Base-by-base conservation (phyloP, 30 jellyfish, hydroid and myxozoan genomes). In the Mastigias papua region DNA sequence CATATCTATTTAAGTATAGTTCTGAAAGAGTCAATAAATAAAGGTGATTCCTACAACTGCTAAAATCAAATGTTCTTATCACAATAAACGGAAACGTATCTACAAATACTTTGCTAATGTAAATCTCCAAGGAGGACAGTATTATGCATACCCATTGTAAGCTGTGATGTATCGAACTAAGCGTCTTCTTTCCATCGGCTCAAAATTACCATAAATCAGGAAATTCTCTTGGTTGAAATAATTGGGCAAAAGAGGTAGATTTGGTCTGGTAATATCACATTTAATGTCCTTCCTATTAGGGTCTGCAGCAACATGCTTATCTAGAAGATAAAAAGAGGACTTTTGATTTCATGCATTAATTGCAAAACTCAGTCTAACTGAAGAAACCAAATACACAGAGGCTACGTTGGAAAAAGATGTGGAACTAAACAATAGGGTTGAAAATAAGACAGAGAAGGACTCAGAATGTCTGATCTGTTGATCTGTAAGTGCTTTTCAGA, bases 161-260 rank as follows among this genome's bases (percentile, higher is more conserved):
- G 98, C 98, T 2, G 95, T 88, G 66, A 93, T 86, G 76, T 76
- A 93, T 42, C 98, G 71, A 28, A 31, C 64, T 11, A 87, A 50
- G 54, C 30, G 66, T 19, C 97, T 84, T 76, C 96, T 51, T 23
- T 87, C 97, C 21, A 28, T 48, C 1, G 76, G 90, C 28, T 80
- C 81, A 25, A 93, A 76, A 19, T 81, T 91, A 20, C 98, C 98
- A 51, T 81, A 93, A 28, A 93, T 51, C 4, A 93, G 88, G 50
- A 93, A 93, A 22, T 48, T 78, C 5, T 82, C 73, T 0, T 54
- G 93, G 49, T 58, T 51, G 61, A 93, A 88, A 48, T 68, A 93
- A 74, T 88, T 84, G 0, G 98, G 97, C 48, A 93, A 74, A 32
- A 31, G 87, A 23, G 97, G 98, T 33, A 84, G 63, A 48, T 60